phyloP scores from a whole-genome alignment of 2,888 invertebrate genomes.

The Strigamia transsilvanica region DNA sequence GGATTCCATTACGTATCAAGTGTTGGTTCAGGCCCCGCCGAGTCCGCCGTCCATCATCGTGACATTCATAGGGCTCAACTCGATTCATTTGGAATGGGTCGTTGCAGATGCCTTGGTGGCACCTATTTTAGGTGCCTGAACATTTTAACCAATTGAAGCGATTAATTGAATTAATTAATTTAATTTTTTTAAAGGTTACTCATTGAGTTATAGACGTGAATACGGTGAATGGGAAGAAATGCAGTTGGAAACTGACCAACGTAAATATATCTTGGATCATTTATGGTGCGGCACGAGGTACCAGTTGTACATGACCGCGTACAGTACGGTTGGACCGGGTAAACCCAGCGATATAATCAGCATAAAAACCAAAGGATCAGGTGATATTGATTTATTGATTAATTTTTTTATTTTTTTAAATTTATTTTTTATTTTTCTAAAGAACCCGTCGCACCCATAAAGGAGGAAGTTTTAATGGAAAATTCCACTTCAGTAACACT shows the following conservation, averaged over 20 bases:
- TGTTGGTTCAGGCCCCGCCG: slow-evolving; percentile 74
- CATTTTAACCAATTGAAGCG: neutral
- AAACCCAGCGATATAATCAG: slow-evolving; percentile 55
- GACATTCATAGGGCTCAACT: slow-evolving; percentile 42
- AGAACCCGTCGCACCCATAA: slow-evolving; percentile 53
- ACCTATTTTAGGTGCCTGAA: slow-evolving; percentile 40
- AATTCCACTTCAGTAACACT: slow-evolving; percentile 72
- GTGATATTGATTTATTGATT: slow-evolving; percentile 5
- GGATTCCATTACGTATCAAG: slow-evolving; percentile 89
- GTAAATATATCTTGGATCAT: slow-evolving; percentile 75
- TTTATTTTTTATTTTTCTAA: neutral
- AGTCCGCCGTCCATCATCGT: slow-evolving; percentile 50
- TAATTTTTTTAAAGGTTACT: slow-evolving; percentile 73
- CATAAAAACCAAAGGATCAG: slow-evolving; percentile 61
- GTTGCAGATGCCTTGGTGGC: neutral
- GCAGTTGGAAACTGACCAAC: slow-evolving; percentile 67
- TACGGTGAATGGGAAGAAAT: slow-evolving; percentile 93
- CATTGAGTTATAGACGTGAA: slow-evolving; percentile 91
- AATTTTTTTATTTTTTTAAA: neutral
- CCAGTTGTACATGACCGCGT: slow-evolving; percentile 91
- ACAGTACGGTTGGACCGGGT: slow-evolving; percentile 69
- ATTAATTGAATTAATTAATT: no score
- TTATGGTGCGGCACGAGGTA: slow-evolving; percentile 92
- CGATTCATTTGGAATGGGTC: slow-evolving; percentile 51
- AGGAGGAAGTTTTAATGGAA: slow-evolving; percentile 51